Evolutionary conservation across 2,888 invertebrate genomes (phyloP).

Genomic region (Holacanthella duospinosa): DNA sequence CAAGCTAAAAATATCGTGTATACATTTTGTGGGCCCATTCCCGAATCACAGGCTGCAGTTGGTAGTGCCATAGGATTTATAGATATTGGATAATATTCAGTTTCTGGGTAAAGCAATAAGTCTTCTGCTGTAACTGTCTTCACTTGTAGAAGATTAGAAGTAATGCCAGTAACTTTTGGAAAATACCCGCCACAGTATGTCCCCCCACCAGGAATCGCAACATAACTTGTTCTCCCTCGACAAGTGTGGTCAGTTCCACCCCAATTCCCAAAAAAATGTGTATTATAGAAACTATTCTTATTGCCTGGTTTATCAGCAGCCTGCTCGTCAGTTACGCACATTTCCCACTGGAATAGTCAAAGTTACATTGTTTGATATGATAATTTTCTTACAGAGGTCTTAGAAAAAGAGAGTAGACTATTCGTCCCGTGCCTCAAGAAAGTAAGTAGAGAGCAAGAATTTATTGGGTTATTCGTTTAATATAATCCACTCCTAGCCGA

Average conservation of each 20-base stretch:
- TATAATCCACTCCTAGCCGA: too few relatives aligned
- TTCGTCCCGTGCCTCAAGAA: too few relatives aligned
- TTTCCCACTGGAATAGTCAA: not conserved
- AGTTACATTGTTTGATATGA: too few relatives aligned
- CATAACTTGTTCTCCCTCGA: not conserved
- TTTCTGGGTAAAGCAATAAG: not conserved
- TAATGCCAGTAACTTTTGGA: not conserved
- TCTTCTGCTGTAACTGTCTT: not conserved
- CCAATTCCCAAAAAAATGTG: not conserved
- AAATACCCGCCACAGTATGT: not conserved
- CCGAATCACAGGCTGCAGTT: too few relatives aligned
- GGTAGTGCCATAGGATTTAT: not conserved
- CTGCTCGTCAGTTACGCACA: not conserved
- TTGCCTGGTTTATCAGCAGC: not conserved
- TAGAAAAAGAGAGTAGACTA: too few relatives aligned
- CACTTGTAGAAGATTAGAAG: not conserved
- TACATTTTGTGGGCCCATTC: too few relatives aligned
- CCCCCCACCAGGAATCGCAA: not conserved
- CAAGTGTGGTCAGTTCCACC: not conserved
- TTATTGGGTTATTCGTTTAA: too few relatives aligned
- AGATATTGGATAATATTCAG: not conserved
- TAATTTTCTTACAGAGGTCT: too few relatives aligned
- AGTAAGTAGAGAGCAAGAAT: too few relatives aligned
- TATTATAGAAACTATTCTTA: not conserved
- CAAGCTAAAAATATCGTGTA: too few relatives aligned